These are phyloP conservation scores for Oryctes rhinoceros DNA, from an alignment of 1,140 invertebrate species.

Conservation along the genomic window DNA sequence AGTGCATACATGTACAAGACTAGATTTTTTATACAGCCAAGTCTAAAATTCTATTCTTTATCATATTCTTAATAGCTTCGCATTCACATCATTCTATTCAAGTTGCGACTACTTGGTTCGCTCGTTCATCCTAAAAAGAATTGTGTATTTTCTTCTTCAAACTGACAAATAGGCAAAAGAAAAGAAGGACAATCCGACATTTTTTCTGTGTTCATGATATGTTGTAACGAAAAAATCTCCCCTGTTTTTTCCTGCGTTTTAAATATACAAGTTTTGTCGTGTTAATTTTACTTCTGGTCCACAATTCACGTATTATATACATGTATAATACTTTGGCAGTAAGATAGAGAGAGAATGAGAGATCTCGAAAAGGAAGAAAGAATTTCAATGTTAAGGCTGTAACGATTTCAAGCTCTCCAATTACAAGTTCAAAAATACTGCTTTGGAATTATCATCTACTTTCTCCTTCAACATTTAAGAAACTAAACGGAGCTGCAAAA, in stretches of 20 bases:
- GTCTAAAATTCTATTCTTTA: conserved; percentile 42
- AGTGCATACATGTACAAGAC: conserved; percentile 49
- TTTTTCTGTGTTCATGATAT: conserved; percentile 24
- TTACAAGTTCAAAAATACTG: conserved; percentile 20
- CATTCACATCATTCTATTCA: conserved; percentile 12
- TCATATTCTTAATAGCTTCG: background rate
- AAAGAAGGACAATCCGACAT: background rate
- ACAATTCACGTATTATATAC: conserved; percentile 19
- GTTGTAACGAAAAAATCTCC: conserved; percentile 36
- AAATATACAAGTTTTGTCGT: conserved; percentile 14
- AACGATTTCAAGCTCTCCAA: conserved; percentile 12
- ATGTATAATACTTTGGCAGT: conserved; percentile 48
- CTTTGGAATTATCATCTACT: background rate
- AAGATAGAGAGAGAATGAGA: conserved; percentile 45
- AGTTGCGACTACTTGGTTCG: background rate
- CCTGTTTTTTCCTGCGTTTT: conserved; percentile 27
- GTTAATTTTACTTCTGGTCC: conserved; percentile 31
- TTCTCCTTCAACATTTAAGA: background rate
- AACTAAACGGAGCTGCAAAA: conserved; percentile 41
- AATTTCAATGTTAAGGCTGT: conserved; percentile 58
- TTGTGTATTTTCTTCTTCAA: background rate
- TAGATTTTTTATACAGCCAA: conserved; percentile 56
- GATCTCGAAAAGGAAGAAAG: conserved; percentile 51
- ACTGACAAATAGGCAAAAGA: background rate
- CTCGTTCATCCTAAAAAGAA: background rate